A percentile compares a stretch with the other conserved stretches of the same genome.
phyloP scores from a whole-genome alignment of 2,797 vertebrate species.

The Micrastur ruficollis region DNA sequence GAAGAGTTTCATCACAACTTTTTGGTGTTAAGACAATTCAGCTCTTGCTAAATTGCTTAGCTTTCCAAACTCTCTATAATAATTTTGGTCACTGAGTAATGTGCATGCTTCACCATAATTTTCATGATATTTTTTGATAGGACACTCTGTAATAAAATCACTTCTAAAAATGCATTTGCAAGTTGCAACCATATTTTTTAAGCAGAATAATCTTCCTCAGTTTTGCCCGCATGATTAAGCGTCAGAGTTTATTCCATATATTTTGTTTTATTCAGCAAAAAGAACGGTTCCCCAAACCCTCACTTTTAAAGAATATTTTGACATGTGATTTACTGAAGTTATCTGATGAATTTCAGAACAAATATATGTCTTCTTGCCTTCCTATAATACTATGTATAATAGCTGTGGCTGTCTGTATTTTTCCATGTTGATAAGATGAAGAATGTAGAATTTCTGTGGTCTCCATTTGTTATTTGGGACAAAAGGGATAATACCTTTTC shows the following conservation, averaged over 20 bases:
- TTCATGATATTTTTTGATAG: constrained; percentile 41
- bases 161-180: constrained; percentile 74
- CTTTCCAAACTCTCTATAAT: not conserved
- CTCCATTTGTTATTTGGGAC: constrained; percentile 58
- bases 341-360: constrained; percentile 69
- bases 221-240: constrained; percentile 75
- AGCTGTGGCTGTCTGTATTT: constrained; percentile 56
- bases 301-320: constrained; percentile 61
- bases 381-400: constrained; percentile 41
- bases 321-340: constrained; percentile 61
- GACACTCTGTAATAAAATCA: constrained; percentile 72
- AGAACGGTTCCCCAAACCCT: not conserved
- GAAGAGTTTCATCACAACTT: not conserved
- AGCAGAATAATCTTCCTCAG: constrained; percentile 59
- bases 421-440: constrained; percentile 52
- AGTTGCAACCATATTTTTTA: constrained; percentile 70
- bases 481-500: constrained; percentile 45
- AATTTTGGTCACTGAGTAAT: constrained; percentile 52
- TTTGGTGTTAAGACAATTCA: not conserved
- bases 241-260: constrained; percentile 16
- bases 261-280: constrained; percentile 31
- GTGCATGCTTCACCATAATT: constrained; percentile 35
- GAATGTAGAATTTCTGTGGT: constrained; percentile 36
- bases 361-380: constrained; percentile 63
- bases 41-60: not conserved